phyloP scores from a whole-genome alignment of 2,113 vertebrate species.

The Perca schrenkii region DNA sequence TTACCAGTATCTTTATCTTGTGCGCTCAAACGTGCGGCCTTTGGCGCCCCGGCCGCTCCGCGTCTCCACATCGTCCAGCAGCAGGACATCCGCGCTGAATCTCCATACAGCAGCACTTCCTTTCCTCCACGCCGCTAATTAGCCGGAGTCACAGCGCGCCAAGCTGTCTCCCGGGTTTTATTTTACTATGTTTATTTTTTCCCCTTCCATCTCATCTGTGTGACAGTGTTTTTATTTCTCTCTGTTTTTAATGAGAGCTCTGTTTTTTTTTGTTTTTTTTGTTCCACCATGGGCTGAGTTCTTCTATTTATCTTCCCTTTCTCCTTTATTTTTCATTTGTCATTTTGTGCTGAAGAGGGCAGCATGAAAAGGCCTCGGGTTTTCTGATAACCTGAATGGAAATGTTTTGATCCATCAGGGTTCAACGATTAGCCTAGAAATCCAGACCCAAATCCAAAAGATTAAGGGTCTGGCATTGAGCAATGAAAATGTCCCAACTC shows the following conservation, averaged over 20 bases:
- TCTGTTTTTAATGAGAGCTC: slow-evolving; percentile 73
- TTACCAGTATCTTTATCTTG: slow-evolving; percentile 12
- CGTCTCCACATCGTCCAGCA: slow-evolving; percentile 49
- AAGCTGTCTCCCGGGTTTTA: slow-evolving; percentile 48
- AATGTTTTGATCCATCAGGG: slow-evolving; percentile 56
- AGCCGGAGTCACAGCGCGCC: slow-evolving; percentile 37
- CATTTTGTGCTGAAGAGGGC: slow-evolving; percentile 19
- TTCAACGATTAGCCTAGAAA: no score
- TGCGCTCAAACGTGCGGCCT: neutral
- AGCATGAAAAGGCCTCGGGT: neutral
- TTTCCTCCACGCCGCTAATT: slow-evolving; percentile 56
- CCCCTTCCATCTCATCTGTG: slow-evolving; percentile 13
- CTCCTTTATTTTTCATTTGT: neutral
- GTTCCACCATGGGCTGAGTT: neutral
- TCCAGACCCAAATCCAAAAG: no score
- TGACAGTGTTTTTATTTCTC: slow-evolving; percentile 54
- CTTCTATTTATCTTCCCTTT: slow-evolving; percentile 16
- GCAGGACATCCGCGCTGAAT: slow-evolving; percentile 51
- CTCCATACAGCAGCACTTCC: slow-evolving; percentile 30
- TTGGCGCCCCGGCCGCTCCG: neutral
- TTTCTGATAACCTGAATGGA: slow-evolving; percentile 59
- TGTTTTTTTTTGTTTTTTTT: neutral
- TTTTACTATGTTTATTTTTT: neutral
- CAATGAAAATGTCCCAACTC: no score
- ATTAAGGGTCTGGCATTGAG: no score